These are phyloP conservation scores for Nixonia krombeini DNA, from an alignment of 1,140 invertebrate genomes.

Conservation along the genomic window DNA sequence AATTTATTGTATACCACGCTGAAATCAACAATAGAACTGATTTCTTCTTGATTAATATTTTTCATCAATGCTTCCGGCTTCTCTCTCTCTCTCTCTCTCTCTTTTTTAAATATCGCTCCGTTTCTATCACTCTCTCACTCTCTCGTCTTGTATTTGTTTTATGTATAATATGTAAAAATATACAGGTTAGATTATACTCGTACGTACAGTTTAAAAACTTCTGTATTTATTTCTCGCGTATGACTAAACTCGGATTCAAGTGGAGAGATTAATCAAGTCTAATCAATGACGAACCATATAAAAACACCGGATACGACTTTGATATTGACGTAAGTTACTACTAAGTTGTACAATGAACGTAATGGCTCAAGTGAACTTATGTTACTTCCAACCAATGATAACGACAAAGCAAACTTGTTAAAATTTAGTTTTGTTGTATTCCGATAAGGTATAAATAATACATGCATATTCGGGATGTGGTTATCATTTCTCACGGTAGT, in stretches of 20 bases:
- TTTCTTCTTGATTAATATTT: constrained; percentile 52
- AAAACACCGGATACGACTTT: too few species aligned
- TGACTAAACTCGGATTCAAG: constrained; percentile 41
- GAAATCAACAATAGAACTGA: constrained; percentile 68
- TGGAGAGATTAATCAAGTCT: constrained; percentile 29
- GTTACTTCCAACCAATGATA: too few species aligned
- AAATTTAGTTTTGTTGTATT: too few species aligned
- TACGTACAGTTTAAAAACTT: constrained; percentile 61
- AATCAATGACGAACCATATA: neutral
- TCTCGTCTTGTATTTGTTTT: constrained; percentile 43
- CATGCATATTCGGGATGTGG: too few species aligned
- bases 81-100: constrained; percentile 38
- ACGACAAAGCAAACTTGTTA: too few species aligned
- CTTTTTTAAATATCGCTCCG: constrained; percentile 23
- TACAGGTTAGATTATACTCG: constrained; percentile 67
- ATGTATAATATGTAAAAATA: constrained; percentile 68
- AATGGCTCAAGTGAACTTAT: too few species aligned
- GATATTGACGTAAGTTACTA: too few species aligned
- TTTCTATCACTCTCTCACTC: constrained; percentile 35
- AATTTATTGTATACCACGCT: constrained; percentile 68
- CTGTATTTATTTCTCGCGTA: constrained; percentile 31
- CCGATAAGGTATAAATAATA: too few species aligned
- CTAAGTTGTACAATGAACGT: too few species aligned
- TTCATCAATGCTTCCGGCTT: constrained; percentile 38
- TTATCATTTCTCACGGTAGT: too few species aligned